Evolutionary conservation across 2,797 vertebrate genomes (phyloP), one percentile per base, ranked within the genome.

Genomic region (Fratercula arctica): DNA sequence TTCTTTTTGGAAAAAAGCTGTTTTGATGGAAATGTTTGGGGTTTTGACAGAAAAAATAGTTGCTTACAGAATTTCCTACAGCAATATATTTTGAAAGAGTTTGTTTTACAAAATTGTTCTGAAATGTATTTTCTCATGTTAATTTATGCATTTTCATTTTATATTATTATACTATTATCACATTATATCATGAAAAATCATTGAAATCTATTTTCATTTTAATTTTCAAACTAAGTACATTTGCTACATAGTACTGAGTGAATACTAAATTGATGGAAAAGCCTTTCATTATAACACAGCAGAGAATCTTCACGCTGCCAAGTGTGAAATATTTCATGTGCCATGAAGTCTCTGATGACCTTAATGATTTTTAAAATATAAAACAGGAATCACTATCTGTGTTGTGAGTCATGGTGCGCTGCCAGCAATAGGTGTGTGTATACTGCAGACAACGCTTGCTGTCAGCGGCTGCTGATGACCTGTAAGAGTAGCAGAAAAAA

Each of bases 161-260:
- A 35, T 46, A 57, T 90, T 63, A 68, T 84, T 90, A 41, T 84
- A 59, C n/a, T 64, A 39, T 78, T 72, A 85, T 72, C 53, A 31
- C 21, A 66, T 77, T 81, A 84, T 31, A 29, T 24, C 4, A 86
- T 46, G 90, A 93, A 87, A 95, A 93, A 90, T 90, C 0, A 0
- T 88, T 66, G 43, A 76, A 85, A 69, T 93, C 77, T 66, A 35
- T 90, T 95, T 94, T 88, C 31, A 80, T 95, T 94, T 83, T 75
- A 64, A 75, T 94, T 95, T 96, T 86, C 67, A 57, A 86, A 90
- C 80, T 43, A 81, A 86, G 57, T 57, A 41, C 24, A 13, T 93
- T 95, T 59, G 24, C 81, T 77, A 37, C 21, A 4, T n/a, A 57
- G 53, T 74, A 83, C 64, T 41, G 79, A 67, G 10, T 41, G 85